Base-by-base conservation (phyloP, 2,888 invertebrate species). In the Mylabris sibirica region DNA sequence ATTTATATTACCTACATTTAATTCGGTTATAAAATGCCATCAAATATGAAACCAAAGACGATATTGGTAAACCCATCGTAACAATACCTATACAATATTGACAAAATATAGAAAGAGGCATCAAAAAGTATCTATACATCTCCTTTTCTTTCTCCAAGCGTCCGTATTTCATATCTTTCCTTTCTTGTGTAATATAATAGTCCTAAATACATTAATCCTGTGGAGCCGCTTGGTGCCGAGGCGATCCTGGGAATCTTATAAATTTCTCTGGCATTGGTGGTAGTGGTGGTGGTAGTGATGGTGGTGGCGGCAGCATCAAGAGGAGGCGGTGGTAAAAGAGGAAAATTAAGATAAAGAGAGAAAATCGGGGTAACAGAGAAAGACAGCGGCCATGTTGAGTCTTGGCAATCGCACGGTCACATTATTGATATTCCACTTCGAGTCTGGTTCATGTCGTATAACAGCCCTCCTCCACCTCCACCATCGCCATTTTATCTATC, bases 391-490 rank as follows among this genome's bases (percentile, higher is more conserved):
- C 81, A 81, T 81, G 78, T 81, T 81, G 80, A 76, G 77, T 75
- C 81, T 81, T 80, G 80, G 81, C 82, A 83, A 83, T 82, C 83
- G 82, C 84, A 82, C 83, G 83, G 83, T 84, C 84, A 83, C 83
- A 84, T 83, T 84, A 84, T 84, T 84, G 84, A 84, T 84, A 84
- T 84, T 84, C 84, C 80, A 82, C 82, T 83, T 82, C 78, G 82
- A 82, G 82, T 83, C 83, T 82, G 82, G 81, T 83, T 82, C 82
- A 79, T 82, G 82, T 82, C 79, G 81, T 80, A 78, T 68, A 65
- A 77, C 76, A 77, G 76, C 79, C 78, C 74, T 73, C 73, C 72
- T 73, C 74, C 72, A 67, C 75, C 74, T 68, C 74, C 59, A 66
- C 71, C 53, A 64, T 30, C 30, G 30, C 64, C 63, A 70, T 66